Evolutionary conservation across 2,113 vertebrate species (phyloP).

Genomic region (Litocranius walleri): DNA sequence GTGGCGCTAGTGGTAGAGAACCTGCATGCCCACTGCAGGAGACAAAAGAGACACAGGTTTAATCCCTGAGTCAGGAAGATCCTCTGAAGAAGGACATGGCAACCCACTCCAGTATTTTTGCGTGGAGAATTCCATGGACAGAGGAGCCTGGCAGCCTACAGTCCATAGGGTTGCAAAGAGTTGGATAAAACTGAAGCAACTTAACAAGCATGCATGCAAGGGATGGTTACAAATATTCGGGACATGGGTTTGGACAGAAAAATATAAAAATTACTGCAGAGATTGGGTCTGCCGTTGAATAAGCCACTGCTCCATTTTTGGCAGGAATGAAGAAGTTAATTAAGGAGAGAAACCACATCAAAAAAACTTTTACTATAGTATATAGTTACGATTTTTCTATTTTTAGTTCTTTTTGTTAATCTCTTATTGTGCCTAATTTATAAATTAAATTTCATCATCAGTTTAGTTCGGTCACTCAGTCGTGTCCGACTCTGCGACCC

Average conservation of each 20-base stretch:
- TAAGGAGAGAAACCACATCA: not conserved
- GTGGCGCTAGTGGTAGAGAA: not conserved
- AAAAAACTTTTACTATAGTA: not conserved
- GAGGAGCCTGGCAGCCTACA: not conserved
- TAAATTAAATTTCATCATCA: not conserved
- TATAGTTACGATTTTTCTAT: not conserved
- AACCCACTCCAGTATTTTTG: not conserved
- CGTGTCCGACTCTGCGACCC: fast-evolving
- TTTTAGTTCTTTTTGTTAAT: not conserved
- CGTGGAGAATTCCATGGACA: not conserved
- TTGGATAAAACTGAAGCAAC: not conserved
- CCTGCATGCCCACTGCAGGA: not conserved
- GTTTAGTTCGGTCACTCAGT: too few species aligned
- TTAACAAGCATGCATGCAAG: not conserved
- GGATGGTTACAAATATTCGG: not conserved
- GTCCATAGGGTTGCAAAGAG: not conserved
- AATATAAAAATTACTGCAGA: not conserved
- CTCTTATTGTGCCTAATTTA: not conserved
- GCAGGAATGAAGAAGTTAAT: not conserved
- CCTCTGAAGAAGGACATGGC: not conserved
- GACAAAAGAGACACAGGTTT: not conserved
- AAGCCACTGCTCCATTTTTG: not conserved
- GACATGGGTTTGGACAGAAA: not conserved
- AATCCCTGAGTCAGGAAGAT: not conserved
- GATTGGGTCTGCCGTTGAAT: not conserved